These are phyloP conservation scores for Anniella stebbinsi DNA, from an alignment of 2,797 vertebrate genomes.

Conservation along the genomic window DNA sequence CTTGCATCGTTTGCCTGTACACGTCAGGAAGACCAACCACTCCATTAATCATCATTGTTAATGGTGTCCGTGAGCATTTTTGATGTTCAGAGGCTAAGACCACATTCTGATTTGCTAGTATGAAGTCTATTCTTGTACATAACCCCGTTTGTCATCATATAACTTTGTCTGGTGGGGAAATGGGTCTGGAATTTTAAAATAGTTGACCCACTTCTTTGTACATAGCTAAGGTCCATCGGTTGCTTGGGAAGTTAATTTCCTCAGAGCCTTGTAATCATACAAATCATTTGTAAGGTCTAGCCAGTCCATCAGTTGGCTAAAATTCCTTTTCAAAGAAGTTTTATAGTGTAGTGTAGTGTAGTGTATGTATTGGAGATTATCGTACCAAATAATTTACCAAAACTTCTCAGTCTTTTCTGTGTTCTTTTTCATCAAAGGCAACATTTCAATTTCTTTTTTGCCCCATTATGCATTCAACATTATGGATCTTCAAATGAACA, in stretches of 20 bases:
- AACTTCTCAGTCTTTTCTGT: background rate
- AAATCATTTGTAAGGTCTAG: background rate
- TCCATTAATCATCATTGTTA: slow-evolving; percentile 25
- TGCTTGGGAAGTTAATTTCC: slow-evolving; percentile 4
- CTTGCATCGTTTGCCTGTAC: background rate
- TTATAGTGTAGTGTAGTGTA: background rate
- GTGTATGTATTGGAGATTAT: background rate
- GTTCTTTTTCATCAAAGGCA: background rate
- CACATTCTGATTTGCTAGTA: background rate
- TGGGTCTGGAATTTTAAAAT: slow-evolving; percentile 8
- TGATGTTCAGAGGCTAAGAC: background rate
- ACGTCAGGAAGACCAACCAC: background rate
- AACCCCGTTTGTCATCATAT: background rate
- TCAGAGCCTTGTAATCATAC: background rate
- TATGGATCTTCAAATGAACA: background rate
- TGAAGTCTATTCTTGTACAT: background rate
- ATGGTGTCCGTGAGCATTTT: slow-evolving; percentile 1
- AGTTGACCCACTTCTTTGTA: background rate
- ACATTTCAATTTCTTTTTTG: background rate
- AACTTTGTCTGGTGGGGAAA: background rate
- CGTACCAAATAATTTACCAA: background rate
- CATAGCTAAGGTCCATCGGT: background rate
- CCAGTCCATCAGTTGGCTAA: background rate
- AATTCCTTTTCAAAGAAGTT: background rate
- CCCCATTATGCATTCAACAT: background rate